phyloP scores from a whole-genome alignment of 1,140 invertebrate genomes.

The Cecropterus lyciades region DNA sequence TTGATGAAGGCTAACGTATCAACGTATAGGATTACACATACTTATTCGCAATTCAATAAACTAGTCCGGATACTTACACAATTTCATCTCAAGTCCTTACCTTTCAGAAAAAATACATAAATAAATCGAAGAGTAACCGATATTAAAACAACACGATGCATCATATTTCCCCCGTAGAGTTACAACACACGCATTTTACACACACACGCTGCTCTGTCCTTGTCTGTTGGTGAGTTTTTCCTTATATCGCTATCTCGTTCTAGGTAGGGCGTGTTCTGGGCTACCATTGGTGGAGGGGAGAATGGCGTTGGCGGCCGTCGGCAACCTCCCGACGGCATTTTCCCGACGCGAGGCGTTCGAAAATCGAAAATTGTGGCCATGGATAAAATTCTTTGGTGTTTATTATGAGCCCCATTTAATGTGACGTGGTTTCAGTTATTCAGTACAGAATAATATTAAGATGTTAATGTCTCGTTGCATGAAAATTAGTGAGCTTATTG shows the following conservation, averaged over 20 bases:
- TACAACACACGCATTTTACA: conserved; percentile 53
- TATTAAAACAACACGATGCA: conserved; percentile 81
- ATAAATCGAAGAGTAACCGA: conserved; percentile 76
- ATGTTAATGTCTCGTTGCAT: not conserved
- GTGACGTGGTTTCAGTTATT: conserved; percentile 9
- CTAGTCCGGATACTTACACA: conserved; percentile 38
- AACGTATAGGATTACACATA: conserved; percentile 23
- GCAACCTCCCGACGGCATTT: conserved; percentile 70
- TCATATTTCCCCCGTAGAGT: conserved; percentile 73
- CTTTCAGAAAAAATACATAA: conserved; percentile 69
- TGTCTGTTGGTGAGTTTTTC: conserved; percentile 51
- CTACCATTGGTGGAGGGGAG: conserved; percentile 73
- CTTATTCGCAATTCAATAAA: conserved; percentile 45
- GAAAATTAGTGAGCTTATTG: not conserved
- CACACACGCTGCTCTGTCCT: conserved; percentile 61
- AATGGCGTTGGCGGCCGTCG: conserved; percentile 62
- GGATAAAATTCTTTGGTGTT: conserved; percentile 41
- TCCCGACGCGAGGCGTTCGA: conserved; percentile 71
- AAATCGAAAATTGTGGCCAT: conserved; percentile 57
- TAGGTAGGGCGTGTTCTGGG: conserved; percentile 65
- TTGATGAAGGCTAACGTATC: conserved; percentile 31
- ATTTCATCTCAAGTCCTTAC: conserved; percentile 58
- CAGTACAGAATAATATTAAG: conserved; percentile 26
- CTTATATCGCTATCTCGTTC: conserved; percentile 51
- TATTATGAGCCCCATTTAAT: conserved; percentile 21